These are phyloP conservation scores for Onychostruthus taczanowskii DNA, from an alignment of 2,113 vertebrate species.

Conservation along the genomic window DNA sequence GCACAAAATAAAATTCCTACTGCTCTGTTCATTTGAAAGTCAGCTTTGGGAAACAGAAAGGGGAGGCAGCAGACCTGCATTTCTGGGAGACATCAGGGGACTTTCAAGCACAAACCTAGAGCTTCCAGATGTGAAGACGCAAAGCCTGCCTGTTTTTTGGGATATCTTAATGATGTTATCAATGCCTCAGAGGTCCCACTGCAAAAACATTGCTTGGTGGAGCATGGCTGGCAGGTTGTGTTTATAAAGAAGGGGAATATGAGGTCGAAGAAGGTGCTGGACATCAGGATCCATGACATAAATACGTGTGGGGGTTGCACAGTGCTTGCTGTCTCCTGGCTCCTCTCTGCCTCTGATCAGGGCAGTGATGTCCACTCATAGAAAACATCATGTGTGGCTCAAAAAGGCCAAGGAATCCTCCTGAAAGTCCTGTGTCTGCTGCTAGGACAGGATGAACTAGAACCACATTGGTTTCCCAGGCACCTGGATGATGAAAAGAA, in stretches of 20 bases:
- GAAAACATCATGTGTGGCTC: neutral
- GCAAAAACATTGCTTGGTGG: neutral
- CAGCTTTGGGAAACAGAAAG: neutral
- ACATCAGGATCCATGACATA: neutral
- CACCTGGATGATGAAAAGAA: neutral
- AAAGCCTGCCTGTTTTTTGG: neutral
- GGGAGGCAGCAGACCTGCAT: neutral
- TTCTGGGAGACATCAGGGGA: neutral
- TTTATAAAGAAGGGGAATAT: neutral
- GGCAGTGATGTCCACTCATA: rapidly evolving
- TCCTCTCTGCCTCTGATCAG: neutral
- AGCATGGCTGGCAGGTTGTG: neutral
- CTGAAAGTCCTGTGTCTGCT: neutral
- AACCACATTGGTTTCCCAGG: neutral
- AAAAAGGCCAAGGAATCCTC: neutral
- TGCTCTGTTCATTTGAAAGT: neutral
- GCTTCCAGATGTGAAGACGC: neutral
- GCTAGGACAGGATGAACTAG: neutral
- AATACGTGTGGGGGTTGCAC: neutral
- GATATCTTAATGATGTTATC: neutral
- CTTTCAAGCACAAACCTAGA: neutral
- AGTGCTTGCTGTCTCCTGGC: neutral
- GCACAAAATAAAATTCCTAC: neutral
- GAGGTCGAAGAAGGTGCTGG: neutral
- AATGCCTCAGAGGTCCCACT: neutral